These are phyloP conservation scores for Sepiola atlantica DNA, from an alignment of 2,888 invertebrate genomes.

Conservation along the genomic window DNA sequence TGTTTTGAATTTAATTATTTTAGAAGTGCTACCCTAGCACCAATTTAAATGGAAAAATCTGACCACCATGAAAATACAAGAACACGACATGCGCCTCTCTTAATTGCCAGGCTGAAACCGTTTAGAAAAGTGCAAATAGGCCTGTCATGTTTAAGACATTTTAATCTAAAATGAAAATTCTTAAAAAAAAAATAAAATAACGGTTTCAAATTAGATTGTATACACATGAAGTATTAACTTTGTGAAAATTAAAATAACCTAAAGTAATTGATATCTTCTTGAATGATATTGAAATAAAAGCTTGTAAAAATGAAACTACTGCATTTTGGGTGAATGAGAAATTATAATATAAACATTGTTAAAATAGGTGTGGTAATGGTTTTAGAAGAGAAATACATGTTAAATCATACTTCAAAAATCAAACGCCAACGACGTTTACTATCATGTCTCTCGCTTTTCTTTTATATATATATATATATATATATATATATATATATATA, in stretches of 20 bases:
- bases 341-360: not conserved
- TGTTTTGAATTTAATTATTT: not conserved
- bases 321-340: not conserved
- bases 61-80: not conserved
- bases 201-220: not conserved
- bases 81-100: not conserved
- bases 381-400: no score
- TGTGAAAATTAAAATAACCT: not conserved
- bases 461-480: no score
- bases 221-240: not conserved
- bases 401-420: no score
- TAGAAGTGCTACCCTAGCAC: not conserved
- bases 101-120: not conserved
- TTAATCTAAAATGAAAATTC: slow-evolving; percentile 23
- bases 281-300: not conserved
- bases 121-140: not conserved
- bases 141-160: not conserved
- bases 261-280: not conserved
- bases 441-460: no score
- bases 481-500: no score
- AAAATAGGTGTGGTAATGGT: not conserved
- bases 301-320: not conserved
- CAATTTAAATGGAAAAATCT: not conserved
- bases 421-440: no score
- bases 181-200: not conserved